Base-by-base conservation (phyloP, 2,797 vertebrate species). In the Oryzias sinensis region DNA sequence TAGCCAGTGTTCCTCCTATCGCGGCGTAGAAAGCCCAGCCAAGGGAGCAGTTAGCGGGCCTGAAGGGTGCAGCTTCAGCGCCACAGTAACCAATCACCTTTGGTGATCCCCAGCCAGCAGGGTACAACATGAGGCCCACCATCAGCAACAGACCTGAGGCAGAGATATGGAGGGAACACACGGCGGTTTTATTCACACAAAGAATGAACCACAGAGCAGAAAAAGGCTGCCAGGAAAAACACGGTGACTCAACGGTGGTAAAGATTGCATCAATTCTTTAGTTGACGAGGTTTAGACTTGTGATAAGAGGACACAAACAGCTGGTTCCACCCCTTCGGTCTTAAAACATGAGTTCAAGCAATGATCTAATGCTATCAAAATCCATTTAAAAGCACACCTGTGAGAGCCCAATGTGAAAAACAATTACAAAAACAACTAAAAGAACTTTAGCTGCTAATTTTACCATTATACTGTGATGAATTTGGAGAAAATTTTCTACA, bases 1-100 rank as follows among this genome's bases (percentile, higher is more conserved):
- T 93, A 37, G 94, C 91, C 75, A 95, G 82, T 0, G 94, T 97
- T 55, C 95, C 96, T 13, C 96, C 97, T 0, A 97, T 94, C 0
- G 97, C 96, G 0, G 96, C 92, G 64, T 99, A 99, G 86, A 99
- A 97, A 59, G 95, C 96, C 97, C 97, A 99, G 81, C 96, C 97
- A 43, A 98, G 82, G 0, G 95, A 95, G 72, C 97, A 99, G 68
- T 87, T 87, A 56, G 93, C 93, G 0, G 94, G 92, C 79, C 91
- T 93, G 74, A 96, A 99, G 72, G 96, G 93, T 13, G 89, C 95
- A 7, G 95, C 95, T 0, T 96, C 94, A 1, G 74, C 49, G 76
- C 96, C 96, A 63, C 97, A 98, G 91, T 95, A 97, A 81, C 53
- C 54, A 48, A 85, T 69, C 56, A 94, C 97, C 73, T 96, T 98